These are phyloP conservation scores for Mesocricetus auratus DNA, from an alignment of 2,113 vertebrate genomes.

Conservation along the genomic window DNA sequence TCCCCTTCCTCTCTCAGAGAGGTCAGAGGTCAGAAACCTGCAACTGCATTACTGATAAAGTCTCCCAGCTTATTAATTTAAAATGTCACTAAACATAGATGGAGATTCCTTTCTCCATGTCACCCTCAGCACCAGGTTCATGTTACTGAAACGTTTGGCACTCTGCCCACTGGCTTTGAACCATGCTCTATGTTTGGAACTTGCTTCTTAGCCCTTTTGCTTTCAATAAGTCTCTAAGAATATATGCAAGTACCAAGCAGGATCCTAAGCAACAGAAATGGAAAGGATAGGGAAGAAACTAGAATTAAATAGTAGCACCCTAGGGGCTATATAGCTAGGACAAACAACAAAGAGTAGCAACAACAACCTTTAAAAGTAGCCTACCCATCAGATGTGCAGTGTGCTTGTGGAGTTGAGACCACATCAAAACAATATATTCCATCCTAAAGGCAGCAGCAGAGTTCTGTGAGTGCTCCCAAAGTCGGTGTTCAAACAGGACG, in stretches of 20 bases:
- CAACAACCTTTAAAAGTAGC: neutral
- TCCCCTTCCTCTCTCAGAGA: neutral
- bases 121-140: neutral
- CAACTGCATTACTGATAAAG: conserved; percentile 16
- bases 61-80: conserved; percentile 38
- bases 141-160: neutral
- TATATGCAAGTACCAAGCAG: neutral
- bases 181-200: neutral
- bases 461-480: neutral
- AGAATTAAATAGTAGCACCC: neutral
- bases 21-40: neutral
- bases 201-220: neutral
- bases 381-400: neutral
- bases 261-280: neutral
- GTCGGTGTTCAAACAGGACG: neutral
- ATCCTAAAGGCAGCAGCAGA: neutral
- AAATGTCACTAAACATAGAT: conserved; percentile 51
- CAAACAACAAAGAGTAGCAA: neutral
- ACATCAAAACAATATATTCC: neutral
- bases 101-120: neutral
- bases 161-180: neutral
- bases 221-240: neutral
- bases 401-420: neutral
- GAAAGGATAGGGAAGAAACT: neutral
- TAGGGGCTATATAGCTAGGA: neutral